Base-by-base conservation (phyloP, 2,113 vertebrate genomes). In the Cathartes aura region DNA sequence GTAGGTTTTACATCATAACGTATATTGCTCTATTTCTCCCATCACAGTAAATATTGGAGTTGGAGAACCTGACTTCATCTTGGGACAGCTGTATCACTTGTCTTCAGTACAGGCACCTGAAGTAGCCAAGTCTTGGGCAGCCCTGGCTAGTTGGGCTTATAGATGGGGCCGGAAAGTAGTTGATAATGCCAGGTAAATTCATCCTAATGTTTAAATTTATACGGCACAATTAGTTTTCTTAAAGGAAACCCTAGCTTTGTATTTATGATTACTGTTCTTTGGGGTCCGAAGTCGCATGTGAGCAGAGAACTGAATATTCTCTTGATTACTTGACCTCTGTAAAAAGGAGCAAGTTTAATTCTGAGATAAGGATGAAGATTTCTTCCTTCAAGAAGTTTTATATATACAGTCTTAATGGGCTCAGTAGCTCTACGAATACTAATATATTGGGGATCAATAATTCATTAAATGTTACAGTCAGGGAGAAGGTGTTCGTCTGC, bases 91-190 rank as follows among this genome's bases (percentile, higher is more conserved):
- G 12, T 99, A 99, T 97, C 99, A 99, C 90, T 98, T 99, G 7
- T 99, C 99, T 82, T 99, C 99, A 43, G 98, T 99, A 47, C 99
- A 99, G 91, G 99, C 99, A 81, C 99, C 99, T 71, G 99, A 99
- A 97, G 98, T 99, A 74, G 99, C 99, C 67, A 99, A 99, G 97
- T 99, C 99, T 43, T 99, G 99, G 99, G 99, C 99, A 29, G 99
- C 99, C 12, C 95, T 99, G 90, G 99, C 99, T 89, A 99, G 99
- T 95, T 99, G 99, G 99, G 99, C 99, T 18, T 99, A 99, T 42
- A 99, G 99, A 96, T 99, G 99, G 99, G 99, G 99, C 90, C 98
- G 99, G 93, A 99, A 99, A 91, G 99, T 99, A 58, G 99, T 99
- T 47, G 99, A 99, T 93, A 99, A 99, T 91, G 99, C 99, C 89